These are phyloP conservation scores for Amphilophus citrinellus DNA, from an alignment of 2,113 vertebrate genomes.

Conservation along the genomic window DNA sequence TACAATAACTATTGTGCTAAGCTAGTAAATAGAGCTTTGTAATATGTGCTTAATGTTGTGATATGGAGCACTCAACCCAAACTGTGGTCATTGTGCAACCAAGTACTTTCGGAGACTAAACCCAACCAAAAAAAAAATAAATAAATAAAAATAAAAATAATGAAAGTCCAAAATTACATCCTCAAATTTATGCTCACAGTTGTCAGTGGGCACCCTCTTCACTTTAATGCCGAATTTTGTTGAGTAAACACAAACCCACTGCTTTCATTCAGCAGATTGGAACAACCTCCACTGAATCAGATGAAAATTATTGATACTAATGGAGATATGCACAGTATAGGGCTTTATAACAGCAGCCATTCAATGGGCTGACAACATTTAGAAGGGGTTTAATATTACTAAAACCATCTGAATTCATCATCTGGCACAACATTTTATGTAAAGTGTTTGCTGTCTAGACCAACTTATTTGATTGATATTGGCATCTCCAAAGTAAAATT, in stretches of 20 bases:
- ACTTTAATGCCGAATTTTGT: not conserved
- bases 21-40: not conserved
- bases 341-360: not conserved
- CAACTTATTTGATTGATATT: not conserved
- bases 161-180: no score
- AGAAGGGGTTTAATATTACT: not conserved
- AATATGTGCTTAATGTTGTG: not conserved
- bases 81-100: not conserved
- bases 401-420: not conserved
- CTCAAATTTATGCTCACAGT: no score
- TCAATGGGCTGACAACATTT: no score
- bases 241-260: not conserved
- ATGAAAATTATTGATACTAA: not conserved
- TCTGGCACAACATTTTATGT: not conserved
- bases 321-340: not conserved
- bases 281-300: not conserved
- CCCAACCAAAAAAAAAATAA: no score
- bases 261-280: not conserved
- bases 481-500: not conserved
- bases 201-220: no score
- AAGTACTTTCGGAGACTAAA: no score
- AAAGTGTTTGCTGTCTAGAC: not conserved
- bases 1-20: not conserved
- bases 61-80: not conserved
- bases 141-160: no score